Percentiles rank a stretch among this genome's conserved stretches.
Conservation (phyloP, 2,797 vertebrate species). For the Halcyon chelicuti region DNA sequence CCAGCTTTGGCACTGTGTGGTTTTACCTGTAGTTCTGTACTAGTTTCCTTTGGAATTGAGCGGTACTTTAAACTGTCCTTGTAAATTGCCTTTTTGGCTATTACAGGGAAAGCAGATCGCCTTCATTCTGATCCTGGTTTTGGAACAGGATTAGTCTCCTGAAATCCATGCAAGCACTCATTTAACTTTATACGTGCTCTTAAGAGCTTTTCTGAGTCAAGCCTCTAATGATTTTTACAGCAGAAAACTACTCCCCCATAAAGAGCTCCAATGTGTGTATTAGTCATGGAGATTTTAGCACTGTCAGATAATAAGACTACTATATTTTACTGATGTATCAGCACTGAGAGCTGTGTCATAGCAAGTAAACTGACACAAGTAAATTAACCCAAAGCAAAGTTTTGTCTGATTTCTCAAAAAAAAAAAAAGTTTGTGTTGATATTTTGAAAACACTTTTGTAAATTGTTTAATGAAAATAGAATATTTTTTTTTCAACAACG, state of each 20-base stretch:
- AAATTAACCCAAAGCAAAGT: not conserved
- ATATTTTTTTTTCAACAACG: not conserved
- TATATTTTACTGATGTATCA: not conserved
- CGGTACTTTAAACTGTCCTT: not conserved
- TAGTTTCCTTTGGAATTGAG: not conserved
- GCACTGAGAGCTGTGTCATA: not conserved
- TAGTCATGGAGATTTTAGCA: not conserved
- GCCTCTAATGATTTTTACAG: slow-evolving; percentile 13
- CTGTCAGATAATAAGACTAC: not conserved
- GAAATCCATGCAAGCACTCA: slow-evolving; percentile 1
- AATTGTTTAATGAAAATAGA: not conserved
- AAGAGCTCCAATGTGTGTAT: not conserved
- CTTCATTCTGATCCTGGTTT: not conserved
- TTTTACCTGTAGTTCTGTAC: not conserved
- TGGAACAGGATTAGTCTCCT: not conserved
- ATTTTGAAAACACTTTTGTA: not conserved
- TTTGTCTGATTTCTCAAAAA: not conserved
- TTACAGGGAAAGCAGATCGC: slow-evolving; percentile 19
- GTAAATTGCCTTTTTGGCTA: not conserved
- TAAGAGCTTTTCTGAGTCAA: slow-evolving; percentile 28
- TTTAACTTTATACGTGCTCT: not conserved
- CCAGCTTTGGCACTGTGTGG: not conserved
- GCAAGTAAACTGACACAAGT: not conserved
- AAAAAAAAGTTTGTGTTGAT: not conserved
- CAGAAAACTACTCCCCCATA: not conserved